These are phyloP conservation scores for Myotis planiceps DNA, from an alignment of 2,797 vertebrate species.

Conservation along the genomic window DNA sequence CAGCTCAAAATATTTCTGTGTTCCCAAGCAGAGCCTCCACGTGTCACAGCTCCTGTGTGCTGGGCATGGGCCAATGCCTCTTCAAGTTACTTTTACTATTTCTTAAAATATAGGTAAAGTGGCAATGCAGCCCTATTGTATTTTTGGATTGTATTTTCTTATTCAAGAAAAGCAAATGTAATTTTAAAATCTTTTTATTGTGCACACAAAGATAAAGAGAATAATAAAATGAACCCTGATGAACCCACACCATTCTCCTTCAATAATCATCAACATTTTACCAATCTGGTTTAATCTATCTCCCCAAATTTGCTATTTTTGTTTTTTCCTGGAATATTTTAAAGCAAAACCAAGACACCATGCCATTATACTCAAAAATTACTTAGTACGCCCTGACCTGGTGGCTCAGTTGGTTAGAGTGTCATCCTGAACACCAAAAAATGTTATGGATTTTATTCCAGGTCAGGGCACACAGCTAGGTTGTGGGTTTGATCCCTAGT, in stretches of 20 bases:
- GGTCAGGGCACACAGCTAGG: background rate
- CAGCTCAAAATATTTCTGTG: background rate
- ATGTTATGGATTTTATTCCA: background rate
- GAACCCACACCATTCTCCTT: background rate
- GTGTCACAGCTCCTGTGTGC: background rate
- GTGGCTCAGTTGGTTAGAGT: background rate
- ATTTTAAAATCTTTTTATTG: background rate
- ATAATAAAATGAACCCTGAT: background rate
- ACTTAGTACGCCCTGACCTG: background rate
- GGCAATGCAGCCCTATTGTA: background rate
- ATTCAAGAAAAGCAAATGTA: background rate
- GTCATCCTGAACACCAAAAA: background rate
- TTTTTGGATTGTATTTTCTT: background rate
- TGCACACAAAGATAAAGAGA: background rate
- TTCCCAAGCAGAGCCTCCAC: background rate
- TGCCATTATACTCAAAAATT: background rate
- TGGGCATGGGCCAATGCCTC: background rate
- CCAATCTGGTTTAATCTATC: background rate
- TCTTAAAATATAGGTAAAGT: background rate
- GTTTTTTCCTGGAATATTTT: slow-evolving; percentile 9
- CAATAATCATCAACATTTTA: background rate
- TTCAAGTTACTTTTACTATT: background rate
- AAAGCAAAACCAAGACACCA: slow-evolving; percentile 20
- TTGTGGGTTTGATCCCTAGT: background rate
- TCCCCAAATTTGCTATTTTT: background rate